Conservation (phyloP, 2,113 vertebrate species). For the Tenebrosternarchus preto region DNA sequence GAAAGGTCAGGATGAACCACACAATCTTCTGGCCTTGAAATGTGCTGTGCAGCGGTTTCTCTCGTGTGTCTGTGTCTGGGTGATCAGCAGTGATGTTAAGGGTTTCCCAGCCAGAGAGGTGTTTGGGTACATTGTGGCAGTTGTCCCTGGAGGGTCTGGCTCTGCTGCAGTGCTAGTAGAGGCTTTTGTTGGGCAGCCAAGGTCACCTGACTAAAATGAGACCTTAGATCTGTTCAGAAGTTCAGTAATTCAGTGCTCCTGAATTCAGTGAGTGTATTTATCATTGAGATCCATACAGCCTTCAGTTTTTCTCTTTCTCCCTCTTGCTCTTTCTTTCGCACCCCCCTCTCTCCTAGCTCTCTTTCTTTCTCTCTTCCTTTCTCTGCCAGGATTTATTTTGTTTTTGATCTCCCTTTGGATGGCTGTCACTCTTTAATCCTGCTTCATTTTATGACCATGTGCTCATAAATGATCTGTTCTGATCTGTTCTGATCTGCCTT, state of each 20-base stretch:
- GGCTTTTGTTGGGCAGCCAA: conserved; percentile 16
- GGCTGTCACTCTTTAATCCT: neutral
- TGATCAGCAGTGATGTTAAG: no score
- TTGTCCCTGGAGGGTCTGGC: neutral
- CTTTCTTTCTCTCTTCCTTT: neutral
- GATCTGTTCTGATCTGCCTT: no score
- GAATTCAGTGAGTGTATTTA: neutral
- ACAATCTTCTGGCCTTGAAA: no score
- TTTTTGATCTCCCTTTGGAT: neutral
- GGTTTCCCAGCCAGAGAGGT: no score
- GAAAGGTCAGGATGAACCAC: no score
- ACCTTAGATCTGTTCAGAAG: neutral
- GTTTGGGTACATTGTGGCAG: neutral
- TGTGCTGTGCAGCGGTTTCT: no score
- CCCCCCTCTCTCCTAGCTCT: neutral
- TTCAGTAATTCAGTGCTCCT: neutral
- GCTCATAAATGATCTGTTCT: neutral
- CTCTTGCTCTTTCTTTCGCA: neutral
- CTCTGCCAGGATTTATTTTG: no score
- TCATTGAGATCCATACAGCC: neutral
- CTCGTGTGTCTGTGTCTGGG: no score
- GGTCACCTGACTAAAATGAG: conserved; percentile 18
- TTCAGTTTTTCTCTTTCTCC: neutral
- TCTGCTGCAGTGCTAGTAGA: neutral
- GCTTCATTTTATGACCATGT: neutral